Conservation (phyloP, 2,113 vertebrate genomes). For the Geococcyx californianus region DNA sequence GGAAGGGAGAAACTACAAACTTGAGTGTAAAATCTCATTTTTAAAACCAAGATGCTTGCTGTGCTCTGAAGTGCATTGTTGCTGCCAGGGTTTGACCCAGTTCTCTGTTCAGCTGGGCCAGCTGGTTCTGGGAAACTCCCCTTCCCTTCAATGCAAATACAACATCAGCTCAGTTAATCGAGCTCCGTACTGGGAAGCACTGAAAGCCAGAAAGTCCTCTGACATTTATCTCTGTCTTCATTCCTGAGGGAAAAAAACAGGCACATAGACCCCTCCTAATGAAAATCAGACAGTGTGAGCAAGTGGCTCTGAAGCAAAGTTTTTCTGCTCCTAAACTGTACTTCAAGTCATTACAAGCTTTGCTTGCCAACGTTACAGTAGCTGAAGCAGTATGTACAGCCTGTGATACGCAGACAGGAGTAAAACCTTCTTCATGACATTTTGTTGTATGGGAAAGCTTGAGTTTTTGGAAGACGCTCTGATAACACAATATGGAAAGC, state of each 20-base stretch:
- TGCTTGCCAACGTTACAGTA: conserved; percentile 60
- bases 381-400: conserved; percentile 62
- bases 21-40: neutral
- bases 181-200: neutral
- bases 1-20: neutral
- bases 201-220: conserved; percentile 12
- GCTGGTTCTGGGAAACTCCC: neutral
- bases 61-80: neutral
- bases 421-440: conserved; percentile 75
- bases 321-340: conserved; percentile 66
- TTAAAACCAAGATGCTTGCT: neutral
- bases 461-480: conserved; percentile 75
- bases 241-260: neutral
- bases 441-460: conserved; percentile 76
- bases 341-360: conserved; percentile 60
- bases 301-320: conserved; percentile 48
- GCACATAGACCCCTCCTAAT: conserved; percentile 19
- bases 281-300: conserved; percentile 49
- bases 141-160: neutral
- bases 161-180: conserved; percentile 1
- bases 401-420: conserved; percentile 72
- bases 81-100: neutral
- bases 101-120: neutral
- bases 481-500: conserved; percentile 78
- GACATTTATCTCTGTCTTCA: conserved; percentile 49